Base-by-base conservation (phyloP, 1,140 invertebrate genomes). In the Paralvinella palmiformis region DNA sequence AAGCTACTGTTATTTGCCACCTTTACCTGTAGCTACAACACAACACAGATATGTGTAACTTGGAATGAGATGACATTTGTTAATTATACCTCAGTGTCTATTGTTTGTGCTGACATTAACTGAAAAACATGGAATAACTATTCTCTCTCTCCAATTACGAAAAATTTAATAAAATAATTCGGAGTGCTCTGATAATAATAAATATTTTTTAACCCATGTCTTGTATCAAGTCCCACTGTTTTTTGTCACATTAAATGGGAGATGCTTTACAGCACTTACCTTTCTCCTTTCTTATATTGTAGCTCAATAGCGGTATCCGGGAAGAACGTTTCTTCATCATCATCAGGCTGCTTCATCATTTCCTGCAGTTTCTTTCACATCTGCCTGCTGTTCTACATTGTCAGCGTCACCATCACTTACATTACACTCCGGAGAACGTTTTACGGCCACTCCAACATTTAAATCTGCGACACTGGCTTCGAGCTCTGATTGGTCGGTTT, bases 261-360 rank as follows among this genome's bases (percentile, higher is more conserved):
- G 24, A 53, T 53, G 32, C 15, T 22, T 60, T 41, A 15, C 20
- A 20, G 74, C 50, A 75, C 79, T 70, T 76, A 80, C 75, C 82
- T 77, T 50, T 82, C 79, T 66, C 79, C 82, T 52, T 73, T 71
- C 4, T 80, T 72, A 68, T 79, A 75, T 6, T 75, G 61, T 35
- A 85, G 68, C 58, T 73, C 71, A 29, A 86, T 81, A 61, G 76
- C 69, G 6, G 85, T 85, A 70, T 86, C 85, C 1, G 85, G 85
- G 69, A 85, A 86, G 37, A 69, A 68, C 22, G 32, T 59, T 27
- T 65, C 58, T 7, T 31, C 80, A 64, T 79, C 75, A 50, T 82
- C 81, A 64, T 73, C 57, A 50, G 63, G 60, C 52, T 6, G 31
- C 59, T 56, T 52, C 27, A 36, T 36, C 48, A 37, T 59, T 31